Base-by-base conservation (phyloP, 2,113 vertebrate species). In the Geococcyx californianus region DNA sequence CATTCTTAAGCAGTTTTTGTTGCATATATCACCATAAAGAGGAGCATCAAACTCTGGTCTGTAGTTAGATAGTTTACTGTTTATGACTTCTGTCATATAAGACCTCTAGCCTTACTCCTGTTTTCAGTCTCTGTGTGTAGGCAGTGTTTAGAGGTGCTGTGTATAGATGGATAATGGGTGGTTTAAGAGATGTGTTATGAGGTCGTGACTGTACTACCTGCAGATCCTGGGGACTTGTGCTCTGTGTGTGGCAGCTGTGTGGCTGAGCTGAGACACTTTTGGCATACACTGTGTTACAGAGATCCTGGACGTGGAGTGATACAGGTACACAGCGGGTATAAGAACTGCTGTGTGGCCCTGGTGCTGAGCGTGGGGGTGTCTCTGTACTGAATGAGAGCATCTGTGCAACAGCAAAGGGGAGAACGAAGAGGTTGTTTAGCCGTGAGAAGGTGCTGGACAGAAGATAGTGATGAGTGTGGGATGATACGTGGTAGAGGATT, bases 401-500 rank as follows among this genome's bases (percentile, higher is more conserved):
- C 40, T 56, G 38, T 63, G 74, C 40, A 15, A 13, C 18, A 49
- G 49, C 8, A 21, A 7, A 49, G 34, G 21, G 24, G 24, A 34
- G 33, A 70, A 11, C 34, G 11, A 18, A 60, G 34, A 59, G 26
- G 5, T 3, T 47, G 3, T n/a, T 45, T 10, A 60, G 45, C 31
- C 7, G 0, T 7, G 20, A 60, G 52, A 52, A 75, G 6, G 16
- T 45, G 45, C 51, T 58, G 55, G 36, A 8, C 34, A 8, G 25
- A 15, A 29, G 29, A 49, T 79, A 68, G 47, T 18, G 10, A 5
- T 51, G 19, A 34, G 40, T 25, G 20, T 42, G 11, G 2, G 2
- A 11, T n/a, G 15, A 2, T 52, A 0, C 1, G 5, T 58, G 28
- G 3, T 49, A 9, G 44, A 26, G 66, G 21, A 28, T 70, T 6